Evolutionary conservation across 2,888 invertebrate species (phyloP).

Genomic region (Drosophila paucipuncta): DNA sequence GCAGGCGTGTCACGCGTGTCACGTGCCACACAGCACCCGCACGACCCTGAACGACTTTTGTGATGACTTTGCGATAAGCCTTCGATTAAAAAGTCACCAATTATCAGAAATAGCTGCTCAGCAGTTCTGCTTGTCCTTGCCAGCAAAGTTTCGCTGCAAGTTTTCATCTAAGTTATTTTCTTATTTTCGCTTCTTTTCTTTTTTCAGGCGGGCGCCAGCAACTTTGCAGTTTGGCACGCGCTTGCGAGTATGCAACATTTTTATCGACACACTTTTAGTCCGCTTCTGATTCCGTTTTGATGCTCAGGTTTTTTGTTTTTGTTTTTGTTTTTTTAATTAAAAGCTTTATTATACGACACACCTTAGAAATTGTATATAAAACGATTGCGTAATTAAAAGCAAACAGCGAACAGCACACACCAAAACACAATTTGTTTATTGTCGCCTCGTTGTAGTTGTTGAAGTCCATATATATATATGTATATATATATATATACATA

Average conservation of each 20-base stretch:
- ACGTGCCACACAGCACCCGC: conserved; percentile 6
- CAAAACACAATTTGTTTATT: conserved; percentile 36
- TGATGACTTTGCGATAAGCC: conserved; percentile 58
- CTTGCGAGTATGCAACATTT: conserved; percentile 27
- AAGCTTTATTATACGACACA: conserved; percentile 68
- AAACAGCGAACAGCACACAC: conserved; percentile 48
- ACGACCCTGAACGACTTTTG: conserved; percentile 42
- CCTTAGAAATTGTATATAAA: conserved; percentile 60
- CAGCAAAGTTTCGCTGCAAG: conserved; percentile 40
- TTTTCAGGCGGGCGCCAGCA: background rate
- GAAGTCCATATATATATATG: background rate
- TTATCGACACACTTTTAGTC: conserved; percentile 9
- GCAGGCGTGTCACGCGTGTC: conserved; percentile 30
- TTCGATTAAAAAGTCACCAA: conserved; percentile 60
- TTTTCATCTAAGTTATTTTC: conserved; percentile 30
- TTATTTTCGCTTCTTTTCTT: background rate
- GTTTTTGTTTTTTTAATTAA: conserved; percentile 58
- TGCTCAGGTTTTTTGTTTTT: background rate
- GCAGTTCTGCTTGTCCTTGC: conserved; percentile 47
- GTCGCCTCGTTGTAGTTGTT: conserved; percentile 5
- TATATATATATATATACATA: background rate
- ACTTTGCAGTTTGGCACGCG: conserved; percentile 15
- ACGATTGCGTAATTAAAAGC: conserved; percentile 73
- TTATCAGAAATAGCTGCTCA: conserved; percentile 51
- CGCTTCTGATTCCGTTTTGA: background rate